These are phyloP conservation scores for Strongylocentrotus purpuratus DNA, from an alignment of 35 echinoderm and acorn worm species.

Conservation along the genomic window DNA sequence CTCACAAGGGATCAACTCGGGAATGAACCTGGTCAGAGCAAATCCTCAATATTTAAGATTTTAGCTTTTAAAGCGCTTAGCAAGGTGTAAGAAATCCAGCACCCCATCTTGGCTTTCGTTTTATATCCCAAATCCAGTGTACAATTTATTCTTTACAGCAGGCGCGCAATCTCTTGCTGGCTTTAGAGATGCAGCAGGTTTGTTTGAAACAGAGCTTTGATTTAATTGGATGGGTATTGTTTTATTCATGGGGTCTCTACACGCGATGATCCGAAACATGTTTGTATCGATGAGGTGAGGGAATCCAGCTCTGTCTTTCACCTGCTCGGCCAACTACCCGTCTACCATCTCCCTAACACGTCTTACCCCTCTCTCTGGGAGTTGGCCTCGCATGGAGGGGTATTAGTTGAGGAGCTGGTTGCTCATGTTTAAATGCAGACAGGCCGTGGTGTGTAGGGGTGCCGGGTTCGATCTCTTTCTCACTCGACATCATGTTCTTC, in stretches of 20 bases:
- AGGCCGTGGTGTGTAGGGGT: neutral
- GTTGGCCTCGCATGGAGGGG: neutral
- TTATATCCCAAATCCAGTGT: neutral
- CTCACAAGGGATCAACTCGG: neutral
- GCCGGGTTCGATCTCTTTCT: neutral
- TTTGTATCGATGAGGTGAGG: slow-evolving; percentile 31
- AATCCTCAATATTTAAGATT: slow-evolving; percentile 14
- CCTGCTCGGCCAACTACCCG: neutral
- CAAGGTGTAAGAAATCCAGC: neutral
- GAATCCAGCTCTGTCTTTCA: neutral
- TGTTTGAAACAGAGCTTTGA: slow-evolving; percentile 2
- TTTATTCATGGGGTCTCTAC: slow-evolving; percentile 22
- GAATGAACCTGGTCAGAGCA: neutral
- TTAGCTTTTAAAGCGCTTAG: slow-evolving; percentile 11
- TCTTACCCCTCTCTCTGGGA: neutral
- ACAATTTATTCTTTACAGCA: neutral
- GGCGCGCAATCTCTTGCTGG: too few relatives aligned
- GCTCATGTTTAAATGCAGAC: neutral
- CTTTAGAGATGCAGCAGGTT: neutral
- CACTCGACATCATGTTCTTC: neutral
- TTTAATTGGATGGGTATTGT: slow-evolving; percentile 22
- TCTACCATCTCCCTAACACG: neutral
- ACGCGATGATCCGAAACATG: neutral
- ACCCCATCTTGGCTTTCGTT: neutral
- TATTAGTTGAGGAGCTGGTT: neutral